Evolutionary conservation across 2,888 invertebrate genomes (phyloP).

Genomic region (Tethea ocularis): DNA sequence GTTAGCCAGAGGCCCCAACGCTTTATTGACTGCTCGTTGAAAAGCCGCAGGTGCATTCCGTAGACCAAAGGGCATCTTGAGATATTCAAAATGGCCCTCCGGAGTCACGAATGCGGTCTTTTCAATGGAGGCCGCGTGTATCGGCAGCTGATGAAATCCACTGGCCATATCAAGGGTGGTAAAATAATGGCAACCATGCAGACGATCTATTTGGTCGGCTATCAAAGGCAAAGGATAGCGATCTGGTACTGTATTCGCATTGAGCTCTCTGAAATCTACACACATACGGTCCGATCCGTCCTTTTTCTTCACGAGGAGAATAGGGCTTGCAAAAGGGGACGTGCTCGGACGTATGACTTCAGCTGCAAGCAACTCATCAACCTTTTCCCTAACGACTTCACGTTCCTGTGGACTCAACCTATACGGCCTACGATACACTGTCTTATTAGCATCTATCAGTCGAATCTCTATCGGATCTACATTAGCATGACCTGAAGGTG

Average conservation of each 20-base stretch:
- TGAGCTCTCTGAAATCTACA: slow-evolving; percentile 24
- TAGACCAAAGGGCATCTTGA: slow-evolving; percentile 24
- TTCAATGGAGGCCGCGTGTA: slow-evolving; percentile 19
- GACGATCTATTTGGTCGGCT: slow-evolving; percentile 14
- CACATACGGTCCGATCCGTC: slow-evolving; percentile 13
- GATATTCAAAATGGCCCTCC: slow-evolving; percentile 20
- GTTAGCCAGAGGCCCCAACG: slow-evolving; percentile 16
- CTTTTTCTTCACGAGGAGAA: slow-evolving; percentile 13
- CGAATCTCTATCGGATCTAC: neutral
- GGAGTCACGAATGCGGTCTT: slow-evolving; percentile 20
- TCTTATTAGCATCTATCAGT: neutral
- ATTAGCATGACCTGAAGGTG: no score
- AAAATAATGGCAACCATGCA: slow-evolving; percentile 18
- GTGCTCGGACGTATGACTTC: slow-evolving; percentile 10
- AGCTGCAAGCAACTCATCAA: slow-evolving; percentile 1
- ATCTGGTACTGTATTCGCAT: slow-evolving; percentile 18
- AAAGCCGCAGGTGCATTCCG: slow-evolving; percentile 20
- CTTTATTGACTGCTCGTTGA: slow-evolving; percentile 22
- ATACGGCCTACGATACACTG: slow-evolving; percentile 18
- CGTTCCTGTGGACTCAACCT: slow-evolving; percentile 14
- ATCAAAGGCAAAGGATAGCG: slow-evolving; percentile 19
- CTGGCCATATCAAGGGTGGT: slow-evolving; percentile 17
- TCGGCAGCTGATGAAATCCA: slow-evolving; percentile 22
- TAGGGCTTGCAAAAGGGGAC: slow-evolving; percentile 15
- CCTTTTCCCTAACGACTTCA: slow-evolving; percentile 8